Conservation (phyloP, 2,888 invertebrate species). For the Acleris emargana region DNA sequence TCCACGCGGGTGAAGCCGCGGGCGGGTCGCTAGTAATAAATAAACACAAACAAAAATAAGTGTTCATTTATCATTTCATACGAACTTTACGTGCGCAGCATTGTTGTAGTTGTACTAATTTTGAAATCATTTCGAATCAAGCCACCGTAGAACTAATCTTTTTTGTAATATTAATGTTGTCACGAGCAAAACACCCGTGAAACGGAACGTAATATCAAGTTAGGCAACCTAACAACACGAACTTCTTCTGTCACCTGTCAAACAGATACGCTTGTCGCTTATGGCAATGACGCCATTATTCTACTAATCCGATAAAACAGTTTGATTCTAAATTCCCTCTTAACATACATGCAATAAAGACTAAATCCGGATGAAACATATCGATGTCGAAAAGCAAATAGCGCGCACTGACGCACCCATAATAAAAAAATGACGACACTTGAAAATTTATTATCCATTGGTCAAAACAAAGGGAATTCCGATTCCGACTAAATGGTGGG, state of each 20-base stretch:
- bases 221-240: conserved; percentile 40
- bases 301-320: conserved; percentile 6
- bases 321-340: conserved; percentile 17
- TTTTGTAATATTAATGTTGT: no score
- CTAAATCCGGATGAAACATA: background rate
- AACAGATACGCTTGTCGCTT: background rate
- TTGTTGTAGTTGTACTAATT: no score
- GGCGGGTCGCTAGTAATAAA: no score
- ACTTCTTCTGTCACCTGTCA: conserved; percentile 22
- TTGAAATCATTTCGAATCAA: no score
- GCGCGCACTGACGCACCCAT: background rate
- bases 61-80: no score
- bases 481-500: conserved; percentile 37
- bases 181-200: background rate
- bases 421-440: conserved; percentile 29
- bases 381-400: conserved; percentile 6
- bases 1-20: no score
- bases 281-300: conserved; percentile 15
- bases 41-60: no score
- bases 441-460: conserved; percentile 32
- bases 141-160: no score
- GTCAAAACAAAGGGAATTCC: conserved; percentile 50
- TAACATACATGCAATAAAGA: conserved; percentile 8
- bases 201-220: conserved; percentile 43
- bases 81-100: no score